Evolutionary conservation across 2,797 vertebrate genomes (phyloP), one percentile per base, ranked within the genome.

Genomic region (Remorina albescens): DNA sequence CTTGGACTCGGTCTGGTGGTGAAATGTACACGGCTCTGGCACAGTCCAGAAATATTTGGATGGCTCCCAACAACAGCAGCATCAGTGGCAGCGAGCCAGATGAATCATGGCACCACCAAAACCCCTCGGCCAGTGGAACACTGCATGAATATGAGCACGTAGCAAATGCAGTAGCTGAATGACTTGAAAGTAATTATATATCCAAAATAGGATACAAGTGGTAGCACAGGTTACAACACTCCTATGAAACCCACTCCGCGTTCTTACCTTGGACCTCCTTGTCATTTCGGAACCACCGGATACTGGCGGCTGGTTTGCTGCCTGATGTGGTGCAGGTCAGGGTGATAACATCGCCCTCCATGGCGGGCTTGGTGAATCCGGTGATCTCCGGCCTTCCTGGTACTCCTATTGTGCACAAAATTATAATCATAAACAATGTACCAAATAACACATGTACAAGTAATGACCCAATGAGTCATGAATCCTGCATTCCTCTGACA

Each of bases 251-350:
- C 66, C 58, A 65, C 49, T 69, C 56, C 32, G 30, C 63, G 36
- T 13, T 39, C 76, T 77, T 95, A 99, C 98, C 98, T 96, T 97
- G 97, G 81, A 99, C 96, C 91, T 99, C 97, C 91, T 97, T 97
- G 86, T 99, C 97, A 0, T 98, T 98, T 87, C 97, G 95, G 93
- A 97, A 99, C 98, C 98, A 99, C 93, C 96, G 95, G 84, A 99
- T 97, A 86, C 95, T 94, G 37, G 98, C 98, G 39, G 97, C 97
- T 74, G 98, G 98, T 91, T 99, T 99, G 87, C 98, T 99, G 50
- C 98, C 98, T 32, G 95, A 93, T 2, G 97, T 97, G 91, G 95
- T 95, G 93, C 98, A 99, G 30, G 96, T 99, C 71, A 99, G 94
- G 64, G 96, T 96, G 94, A 99, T 96, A 67, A 94, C 81, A 68